Evolutionary conservation across 2,888 invertebrate species (phyloP), one percentile per base, ranked within the genome.

Genomic region (Conistra vaccinii): DNA sequence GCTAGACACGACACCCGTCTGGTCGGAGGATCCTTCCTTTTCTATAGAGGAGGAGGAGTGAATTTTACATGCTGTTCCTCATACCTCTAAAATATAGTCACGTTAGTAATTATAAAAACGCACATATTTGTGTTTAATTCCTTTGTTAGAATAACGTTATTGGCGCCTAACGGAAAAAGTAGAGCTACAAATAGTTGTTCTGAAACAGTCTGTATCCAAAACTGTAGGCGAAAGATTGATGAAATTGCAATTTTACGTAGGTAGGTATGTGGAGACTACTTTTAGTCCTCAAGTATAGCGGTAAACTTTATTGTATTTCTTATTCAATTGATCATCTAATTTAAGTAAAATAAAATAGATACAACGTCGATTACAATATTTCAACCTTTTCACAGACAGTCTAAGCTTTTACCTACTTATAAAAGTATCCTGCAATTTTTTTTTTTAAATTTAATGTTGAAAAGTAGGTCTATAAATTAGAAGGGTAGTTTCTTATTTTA

Each of bases 111-210:
- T 17, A 9, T 39, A 20, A 10, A 39, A 39, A 6, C 3, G 20
- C 6, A 20, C 26, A 42, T 35, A n/a, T 10, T 39, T 3, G 10
- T 26, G 3, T 42, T 63, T 20, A 29, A 45, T 48, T 58, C 1
- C 12, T 17, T n/a, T 45, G 5, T n/a, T 26, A n/a, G 1, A 7
- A 1, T 26, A 14, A 14, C 5, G 20, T 14, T 29, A n/a, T n/a
- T 10, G 23, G 26, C 39, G 81, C 77, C 77, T 77, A 53, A 29
- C 14, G 1, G 39, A 65, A 26, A 58, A n/a, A n/a, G 12, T 23
- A 12, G 20, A 39, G 74, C 53, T 53, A 60, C 10, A 65, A 73
- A 45, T 80, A 29, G 73, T 7, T 29, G 12, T 1, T 12, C 2
- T 58, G 58, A n/a, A 17, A 60, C 51, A n/a, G n/a, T 45, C 17